These are phyloP conservation scores for Thelohanellus kitauei DNA, from an alignment of 30 jellyfish, hydroid and myxozoan species.

Conservation along the genomic window DNA sequence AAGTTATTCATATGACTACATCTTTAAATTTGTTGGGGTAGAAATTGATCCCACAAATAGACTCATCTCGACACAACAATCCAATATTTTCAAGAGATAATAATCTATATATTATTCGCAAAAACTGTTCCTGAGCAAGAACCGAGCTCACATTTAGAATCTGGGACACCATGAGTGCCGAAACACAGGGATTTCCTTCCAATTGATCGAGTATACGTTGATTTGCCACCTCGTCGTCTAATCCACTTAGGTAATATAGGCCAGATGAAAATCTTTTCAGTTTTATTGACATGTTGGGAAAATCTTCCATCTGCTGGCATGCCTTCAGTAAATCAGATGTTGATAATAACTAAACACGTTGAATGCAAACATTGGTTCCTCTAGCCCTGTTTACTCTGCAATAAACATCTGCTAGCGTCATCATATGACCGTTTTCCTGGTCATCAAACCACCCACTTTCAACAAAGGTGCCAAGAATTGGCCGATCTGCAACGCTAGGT, in stretches of 20 bases:
- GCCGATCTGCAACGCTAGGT: no score
- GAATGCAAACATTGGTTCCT: conserved; percentile 37
- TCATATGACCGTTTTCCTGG: conserved; percentile 67
- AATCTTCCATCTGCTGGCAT: no score
- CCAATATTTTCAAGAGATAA: conserved; percentile 41
- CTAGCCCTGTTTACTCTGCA: conserved; percentile 84
- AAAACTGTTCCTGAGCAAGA: background rate
- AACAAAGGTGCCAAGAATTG: no score
- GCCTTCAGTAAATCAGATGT: no score
- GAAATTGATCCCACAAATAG: conserved; percentile 54
- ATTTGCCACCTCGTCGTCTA: background rate
- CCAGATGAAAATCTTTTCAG: background rate
- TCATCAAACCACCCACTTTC: no score
- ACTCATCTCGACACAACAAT: conserved; percentile 61
- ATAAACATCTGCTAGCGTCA: conserved; percentile 63
- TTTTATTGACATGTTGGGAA: no score
- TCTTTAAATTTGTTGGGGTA: conserved; percentile 51
- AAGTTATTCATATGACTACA: no score
- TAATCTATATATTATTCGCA: conserved; percentile 10
- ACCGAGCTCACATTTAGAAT: background rate
- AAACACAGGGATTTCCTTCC: background rate
- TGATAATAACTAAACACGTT: background rate
- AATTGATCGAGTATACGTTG: background rate
- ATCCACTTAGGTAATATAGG: background rate
- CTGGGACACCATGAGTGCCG: background rate